Percentiles rank a stretch among this genome's conserved stretches.
Conservation (phyloP, 2,888 invertebrate genomes). For the Pachliopta kotzebuea region DNA sequence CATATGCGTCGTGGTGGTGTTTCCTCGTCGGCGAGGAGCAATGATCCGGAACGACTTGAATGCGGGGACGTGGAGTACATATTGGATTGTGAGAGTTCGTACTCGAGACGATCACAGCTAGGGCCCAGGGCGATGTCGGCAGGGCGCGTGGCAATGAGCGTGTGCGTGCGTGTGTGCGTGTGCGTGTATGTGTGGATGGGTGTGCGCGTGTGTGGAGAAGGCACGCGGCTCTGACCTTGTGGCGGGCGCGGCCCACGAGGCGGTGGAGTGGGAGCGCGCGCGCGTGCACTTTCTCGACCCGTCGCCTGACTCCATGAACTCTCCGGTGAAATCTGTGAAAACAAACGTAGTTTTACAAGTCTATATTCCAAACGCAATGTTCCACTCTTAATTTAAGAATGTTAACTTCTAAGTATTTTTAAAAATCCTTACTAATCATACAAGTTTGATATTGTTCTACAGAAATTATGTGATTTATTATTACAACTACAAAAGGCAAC, state of each 20-base stretch:
- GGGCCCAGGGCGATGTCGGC: constrained; percentile 58
- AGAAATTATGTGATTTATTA: no score
- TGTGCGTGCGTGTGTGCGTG: constrained; percentile 47
- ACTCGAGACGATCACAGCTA: constrained; percentile 78
- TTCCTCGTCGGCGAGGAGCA: constrained; percentile 48
- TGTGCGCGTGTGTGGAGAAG: constrained; percentile 35
- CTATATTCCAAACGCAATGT: background rate
- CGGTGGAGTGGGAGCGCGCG: constrained; percentile 76
- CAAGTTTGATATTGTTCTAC: no score
- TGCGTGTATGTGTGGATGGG: constrained; percentile 40
- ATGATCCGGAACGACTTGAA: constrained; percentile 65
- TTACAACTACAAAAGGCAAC: no score
- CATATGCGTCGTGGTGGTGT: constrained; percentile 77
- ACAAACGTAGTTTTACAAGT: background rate
- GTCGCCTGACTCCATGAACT: constrained; percentile 74
- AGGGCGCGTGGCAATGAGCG: constrained; percentile 62
- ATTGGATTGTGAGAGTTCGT: constrained; percentile 79
- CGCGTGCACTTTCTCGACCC: constrained; percentile 63
- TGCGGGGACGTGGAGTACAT: constrained; percentile 76
- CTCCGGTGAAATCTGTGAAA: constrained; percentile 72
- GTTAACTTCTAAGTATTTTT: background rate
- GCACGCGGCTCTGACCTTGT: constrained; percentile 66
- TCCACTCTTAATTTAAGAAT: background rate
- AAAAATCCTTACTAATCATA: no score
- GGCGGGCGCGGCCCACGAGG: constrained; percentile 69